Evolutionary conservation across 2,797 vertebrate genomes (phyloP).

Genomic region (Rhadinocentrus ornatus): DNA sequence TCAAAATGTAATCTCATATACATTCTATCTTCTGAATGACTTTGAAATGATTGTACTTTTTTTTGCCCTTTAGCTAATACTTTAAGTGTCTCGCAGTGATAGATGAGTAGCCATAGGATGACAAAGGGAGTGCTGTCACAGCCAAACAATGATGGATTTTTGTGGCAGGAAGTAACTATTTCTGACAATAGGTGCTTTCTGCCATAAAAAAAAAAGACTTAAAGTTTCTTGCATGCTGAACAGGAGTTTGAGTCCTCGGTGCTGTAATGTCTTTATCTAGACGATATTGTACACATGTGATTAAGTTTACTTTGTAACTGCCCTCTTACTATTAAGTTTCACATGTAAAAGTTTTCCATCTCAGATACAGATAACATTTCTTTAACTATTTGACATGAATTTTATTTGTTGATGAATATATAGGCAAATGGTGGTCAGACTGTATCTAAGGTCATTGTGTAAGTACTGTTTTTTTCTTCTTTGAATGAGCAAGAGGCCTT

Average conservation of each 20-base stretch:
- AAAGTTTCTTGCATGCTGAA: constrained; percentile 29
- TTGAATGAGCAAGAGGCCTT: constrained; percentile 26
- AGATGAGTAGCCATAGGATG: constrained; percentile 63
- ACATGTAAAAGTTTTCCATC: background rate
- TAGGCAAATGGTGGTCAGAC: constrained; percentile 5
- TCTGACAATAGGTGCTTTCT: constrained; percentile 33
- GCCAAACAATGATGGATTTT: constrained; percentile 68
- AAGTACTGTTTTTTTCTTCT: background rate
- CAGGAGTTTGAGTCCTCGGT: constrained; percentile 2
- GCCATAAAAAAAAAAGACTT: constrained; percentile 42
- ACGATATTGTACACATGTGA: background rate
- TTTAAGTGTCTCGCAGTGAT: constrained; percentile 58
- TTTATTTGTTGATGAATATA: constrained; percentile 21
- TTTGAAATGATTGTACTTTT: constrained; percentile 12
- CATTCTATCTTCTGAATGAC: constrained; percentile 38
- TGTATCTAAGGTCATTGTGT: constrained; percentile 24
- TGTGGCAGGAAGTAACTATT: constrained; percentile 65
- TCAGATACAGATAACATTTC: background rate
- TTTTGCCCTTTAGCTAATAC: constrained; percentile 3
- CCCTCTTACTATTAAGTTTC: constrained; percentile 30
- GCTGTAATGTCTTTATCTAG: background rate
- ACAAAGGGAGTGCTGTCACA: constrained; percentile 58
- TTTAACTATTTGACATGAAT: background rate
- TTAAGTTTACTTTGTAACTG: constrained; percentile 3
- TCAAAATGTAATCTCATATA: constrained; percentile 9